phyloP scores from a whole-genome alignment of 2,797 vertebrate species.

The Geotrypetes seraphini region DNA sequence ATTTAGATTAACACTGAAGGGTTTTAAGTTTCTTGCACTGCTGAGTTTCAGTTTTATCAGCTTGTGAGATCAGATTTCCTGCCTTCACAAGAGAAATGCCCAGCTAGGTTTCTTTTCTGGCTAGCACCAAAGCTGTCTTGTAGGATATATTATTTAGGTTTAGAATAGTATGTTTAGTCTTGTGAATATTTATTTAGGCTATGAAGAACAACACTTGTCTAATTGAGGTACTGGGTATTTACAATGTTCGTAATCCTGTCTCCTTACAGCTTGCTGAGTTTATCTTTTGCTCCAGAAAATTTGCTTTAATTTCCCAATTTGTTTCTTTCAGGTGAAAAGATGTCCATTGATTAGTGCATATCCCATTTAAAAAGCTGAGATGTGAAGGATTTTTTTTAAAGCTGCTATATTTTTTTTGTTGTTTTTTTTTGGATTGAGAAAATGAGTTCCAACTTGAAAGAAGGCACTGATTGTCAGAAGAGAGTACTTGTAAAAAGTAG shows the following conservation, averaged over 20 bases:
- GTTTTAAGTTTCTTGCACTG: no score
- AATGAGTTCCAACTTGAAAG: constrained; percentile 64
- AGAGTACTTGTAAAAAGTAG: constrained; percentile 54
- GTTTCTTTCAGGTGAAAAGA: constrained; percentile 67
- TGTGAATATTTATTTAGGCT: constrained; percentile 20
- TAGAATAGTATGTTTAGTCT: constrained; percentile 24
- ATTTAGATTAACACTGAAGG: no score
- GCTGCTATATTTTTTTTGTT: constrained; percentile 11
- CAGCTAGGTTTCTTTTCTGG: constrained; percentile 26
- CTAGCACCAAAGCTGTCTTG: constrained; percentile 11
- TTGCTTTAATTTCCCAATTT: constrained; percentile 28
- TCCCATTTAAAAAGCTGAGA: constrained; percentile 57
- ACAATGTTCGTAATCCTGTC: constrained; percentile 6
- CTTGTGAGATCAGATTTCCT: constrained; percentile 9
- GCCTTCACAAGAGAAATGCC: constrained; percentile 10
- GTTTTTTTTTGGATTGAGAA: constrained; percentile 57
- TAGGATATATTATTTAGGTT: constrained; percentile 24
- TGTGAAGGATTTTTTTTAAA: constrained; percentile 47
- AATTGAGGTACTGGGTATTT: constrained; percentile 17
- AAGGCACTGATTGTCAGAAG: constrained; percentile 54
- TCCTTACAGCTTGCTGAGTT: constrained; percentile 8
- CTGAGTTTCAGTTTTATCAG: background rate
- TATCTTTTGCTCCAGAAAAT: background rate
- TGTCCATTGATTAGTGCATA: constrained; percentile 64
- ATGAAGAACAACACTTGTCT: constrained; percentile 12